Evolutionary conservation across 2,888 invertebrate genomes (phyloP).

Genomic region (Drosophila ochracea): DNA sequence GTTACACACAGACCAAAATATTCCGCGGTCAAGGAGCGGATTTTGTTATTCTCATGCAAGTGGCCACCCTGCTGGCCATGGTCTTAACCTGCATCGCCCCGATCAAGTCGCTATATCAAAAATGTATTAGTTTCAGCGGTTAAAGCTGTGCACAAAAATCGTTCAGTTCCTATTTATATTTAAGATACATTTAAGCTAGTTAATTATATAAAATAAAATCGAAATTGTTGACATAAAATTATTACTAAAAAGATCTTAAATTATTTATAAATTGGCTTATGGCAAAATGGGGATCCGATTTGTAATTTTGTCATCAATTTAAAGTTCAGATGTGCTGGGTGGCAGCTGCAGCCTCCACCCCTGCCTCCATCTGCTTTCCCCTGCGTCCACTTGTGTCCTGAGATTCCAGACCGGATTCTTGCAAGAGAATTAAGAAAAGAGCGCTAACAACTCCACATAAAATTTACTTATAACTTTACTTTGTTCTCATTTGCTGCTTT

Average conservation of each 20-base stretch:
- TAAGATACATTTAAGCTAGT: neutral
- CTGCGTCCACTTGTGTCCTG: neutral
- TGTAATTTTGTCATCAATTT: neutral
- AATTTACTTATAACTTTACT: neutral
- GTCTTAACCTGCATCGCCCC: conserved; percentile 76
- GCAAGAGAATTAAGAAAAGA: neutral
- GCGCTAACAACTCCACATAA: neutral
- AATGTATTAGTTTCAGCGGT: conserved; percentile 48
- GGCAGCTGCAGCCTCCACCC: neutral
- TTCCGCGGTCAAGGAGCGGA: conserved; percentile 64
- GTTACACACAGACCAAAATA: conserved; percentile 73
- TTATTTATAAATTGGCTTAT: neutral
- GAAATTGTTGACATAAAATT: neutral
- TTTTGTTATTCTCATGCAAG: conserved; percentile 71
- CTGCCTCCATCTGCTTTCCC: neutral
- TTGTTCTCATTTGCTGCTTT: neutral
- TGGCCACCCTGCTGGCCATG: conserved; percentile 71
- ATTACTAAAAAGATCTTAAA: neutral
- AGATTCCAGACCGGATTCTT: neutral
- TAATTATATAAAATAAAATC: conserved; percentile 1
- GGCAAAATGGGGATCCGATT: neutral
- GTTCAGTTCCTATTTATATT: conserved; percentile 16
- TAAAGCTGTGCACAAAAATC: conserved; percentile 15
- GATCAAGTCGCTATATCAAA: conserved; percentile 73
- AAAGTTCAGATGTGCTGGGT: neutral